phyloP scores from a whole-genome alignment of 1,140 invertebrate species.

The Danaus melanippus region DNA sequence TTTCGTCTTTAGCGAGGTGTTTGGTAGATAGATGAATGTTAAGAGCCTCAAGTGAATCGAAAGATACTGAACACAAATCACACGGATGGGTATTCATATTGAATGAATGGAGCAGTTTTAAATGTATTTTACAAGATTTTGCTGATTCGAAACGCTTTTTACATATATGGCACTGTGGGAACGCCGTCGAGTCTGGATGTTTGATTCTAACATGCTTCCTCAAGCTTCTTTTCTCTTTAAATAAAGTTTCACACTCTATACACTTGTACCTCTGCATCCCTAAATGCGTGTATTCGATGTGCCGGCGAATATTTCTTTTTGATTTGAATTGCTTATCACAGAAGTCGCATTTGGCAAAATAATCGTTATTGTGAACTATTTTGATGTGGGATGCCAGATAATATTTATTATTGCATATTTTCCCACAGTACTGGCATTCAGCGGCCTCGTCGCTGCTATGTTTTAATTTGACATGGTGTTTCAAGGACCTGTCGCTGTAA shows the following conservation, averaged over 20 bases:
- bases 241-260: conserved; percentile 46
- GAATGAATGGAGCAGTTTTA: conserved; percentile 49
- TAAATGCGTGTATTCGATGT: conserved; percentile 47
- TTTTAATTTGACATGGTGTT: conserved; percentile 49
- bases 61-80: conserved; percentile 41
- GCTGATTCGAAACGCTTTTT: conserved; percentile 51
- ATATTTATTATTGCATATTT: conserved; percentile 50
- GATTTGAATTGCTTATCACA: conserved; percentile 51
- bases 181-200: conserved; percentile 40
- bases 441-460: conserved; percentile 38
- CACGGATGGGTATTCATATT: conserved; percentile 47
- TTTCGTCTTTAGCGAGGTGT: conserved; percentile 43
- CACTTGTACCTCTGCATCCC: conserved; percentile 51
- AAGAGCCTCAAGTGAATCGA: conserved; percentile 33
- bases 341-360: conserved; percentile 44
- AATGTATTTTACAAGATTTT: conserved; percentile 54
- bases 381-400: conserved; percentile 47
- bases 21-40: conserved; percentile 39
- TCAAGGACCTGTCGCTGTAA: conserved; percentile 44
- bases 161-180: conserved; percentile 53
- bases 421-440: conserved; percentile 35
- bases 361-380: conserved; percentile 37
- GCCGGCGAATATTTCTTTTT: conserved; percentile 41
- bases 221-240: conserved; percentile 54
- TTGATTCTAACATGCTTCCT: conserved; percentile 48